phyloP scores from a whole-genome alignment of 2,113 vertebrate species.

The Chitala chitala region DNA sequence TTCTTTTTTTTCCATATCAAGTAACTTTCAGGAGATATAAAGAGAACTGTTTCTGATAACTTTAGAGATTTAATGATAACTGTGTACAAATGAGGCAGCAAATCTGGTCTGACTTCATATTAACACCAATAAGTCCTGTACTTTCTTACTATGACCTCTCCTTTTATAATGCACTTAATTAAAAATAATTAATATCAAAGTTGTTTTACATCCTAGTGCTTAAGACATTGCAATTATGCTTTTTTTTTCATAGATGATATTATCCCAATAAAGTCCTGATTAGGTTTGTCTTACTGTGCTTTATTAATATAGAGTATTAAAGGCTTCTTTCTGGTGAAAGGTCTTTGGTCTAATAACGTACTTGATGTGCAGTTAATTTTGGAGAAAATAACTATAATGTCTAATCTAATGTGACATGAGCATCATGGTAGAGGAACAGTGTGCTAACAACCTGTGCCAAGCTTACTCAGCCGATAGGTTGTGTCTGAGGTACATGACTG shows the following conservation, averaged over 20 bases:
- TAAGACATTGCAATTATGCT: conserved; percentile 50
- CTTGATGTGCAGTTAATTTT: conserved; percentile 11
- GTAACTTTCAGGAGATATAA: neutral
- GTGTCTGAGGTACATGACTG: neutral
- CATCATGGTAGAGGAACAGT: neutral
- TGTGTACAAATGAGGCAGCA: conserved; percentile 44
- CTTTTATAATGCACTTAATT: conserved; percentile 53
- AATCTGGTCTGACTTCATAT: conserved; percentile 42
- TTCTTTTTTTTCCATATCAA: neutral
- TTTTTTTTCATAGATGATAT: conserved; percentile 47
- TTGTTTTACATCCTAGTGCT: conserved; percentile 59
- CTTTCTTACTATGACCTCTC: conserved; percentile 42
- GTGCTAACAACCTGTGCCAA: neutral
- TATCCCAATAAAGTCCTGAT: conserved; percentile 51
- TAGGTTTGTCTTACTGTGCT: conserved; percentile 46
- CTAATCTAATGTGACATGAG: conserved; percentile 12
- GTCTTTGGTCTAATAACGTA: conserved; percentile 17
- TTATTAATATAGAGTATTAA: conserved; percentile 17
- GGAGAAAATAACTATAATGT: conserved; percentile 11
- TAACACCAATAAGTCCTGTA: conserved; percentile 43
- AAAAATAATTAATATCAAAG: conserved; percentile 60
- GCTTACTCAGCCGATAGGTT: neutral
- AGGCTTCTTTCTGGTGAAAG: conserved; percentile 10
- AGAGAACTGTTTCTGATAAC: too few relatives aligned
- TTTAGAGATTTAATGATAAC: conserved; percentile 31